Conservation (phyloP, 2,888 invertebrate species). For the Monoplex corrugatus region DNA sequence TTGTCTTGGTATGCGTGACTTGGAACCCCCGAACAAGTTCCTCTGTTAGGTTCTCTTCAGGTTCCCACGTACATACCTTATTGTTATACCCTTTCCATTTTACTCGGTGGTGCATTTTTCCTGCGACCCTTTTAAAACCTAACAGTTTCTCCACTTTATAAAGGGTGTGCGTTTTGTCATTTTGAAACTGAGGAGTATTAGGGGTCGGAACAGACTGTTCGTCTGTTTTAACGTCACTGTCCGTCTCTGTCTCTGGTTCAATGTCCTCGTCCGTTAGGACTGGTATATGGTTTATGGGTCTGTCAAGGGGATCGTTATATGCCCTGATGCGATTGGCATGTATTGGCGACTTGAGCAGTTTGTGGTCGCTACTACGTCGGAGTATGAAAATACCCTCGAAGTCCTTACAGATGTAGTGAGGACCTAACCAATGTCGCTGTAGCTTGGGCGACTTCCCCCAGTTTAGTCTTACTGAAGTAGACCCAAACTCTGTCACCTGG, state of each 20-base stretch:
- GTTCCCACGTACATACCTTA: neutral
- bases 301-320: neutral
- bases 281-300: neutral
- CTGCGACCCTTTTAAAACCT: neutral
- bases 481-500: neutral
- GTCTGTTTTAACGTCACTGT: no score
- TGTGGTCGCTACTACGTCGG: neutral
- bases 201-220: neutral
- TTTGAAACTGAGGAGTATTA: neutral
- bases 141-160: neutral
- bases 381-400: neutral
- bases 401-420: neutral
- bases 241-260: no score
- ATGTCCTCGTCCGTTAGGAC: neutral
- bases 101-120: neutral
- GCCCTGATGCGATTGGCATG: neutral
- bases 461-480: neutral
- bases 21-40: neutral
- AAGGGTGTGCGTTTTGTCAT: neutral
- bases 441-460: neutral
- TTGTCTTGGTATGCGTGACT: neutral
- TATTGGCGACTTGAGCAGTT: neutral
- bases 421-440: neutral
- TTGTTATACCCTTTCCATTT: neutral
- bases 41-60: neutral